Evolutionary conservation across 2,888 invertebrate species (phyloP), one percentile per base, ranked within the genome.

Genomic region (Caenorhabditis afra): DNA sequence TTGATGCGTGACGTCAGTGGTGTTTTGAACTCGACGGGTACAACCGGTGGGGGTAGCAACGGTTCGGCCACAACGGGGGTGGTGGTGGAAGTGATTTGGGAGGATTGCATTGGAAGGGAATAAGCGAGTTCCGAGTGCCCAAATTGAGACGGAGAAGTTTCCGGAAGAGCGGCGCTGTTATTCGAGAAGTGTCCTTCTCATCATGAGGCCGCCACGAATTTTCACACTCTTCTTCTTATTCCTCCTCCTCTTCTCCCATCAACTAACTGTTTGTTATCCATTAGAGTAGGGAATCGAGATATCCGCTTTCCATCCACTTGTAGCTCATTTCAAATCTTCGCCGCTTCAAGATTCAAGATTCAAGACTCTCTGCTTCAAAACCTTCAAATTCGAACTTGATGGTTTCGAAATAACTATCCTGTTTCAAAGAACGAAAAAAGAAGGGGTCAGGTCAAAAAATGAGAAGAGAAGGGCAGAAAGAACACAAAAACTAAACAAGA

Each of bases 201-300:
- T 23, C 52, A 47, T 20, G 62, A 64, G 58, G 44, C 29, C 7
- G 4, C 7, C 29, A 3, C 41, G 59, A 55, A 64, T 73, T 79
- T 74, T 74, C 79, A 74, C 79, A 79, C 76, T 57, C 29, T 29
- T 7, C 29, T 29, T n/a, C n/a, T n/a, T n/a, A n/a, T n/a, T n/a
- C n/a, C n/a, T n/a, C n/a, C n/a, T n/a, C n/a, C n/a, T n/a, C n/a
- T n/a, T 29, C 29, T 29, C 29, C 7, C 61, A 61, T 67, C 62
- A 52, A 52, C 68, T 64, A 76, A 76, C 79, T 79, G 79, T 79
- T 79, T 74, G 79, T 79, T 79, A 65, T 79, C 79, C 79, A 79
- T 79, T 79, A 79, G 64, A 67, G n/a, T n/a, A 23, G 64, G 14
- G 68, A 70, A 65, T 70, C 47, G 64, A 73, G 37, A 71, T 18